phyloP scores from a whole-genome alignment of 1,140 invertebrate genomes.

The Drosophila fuyamai region DNA sequence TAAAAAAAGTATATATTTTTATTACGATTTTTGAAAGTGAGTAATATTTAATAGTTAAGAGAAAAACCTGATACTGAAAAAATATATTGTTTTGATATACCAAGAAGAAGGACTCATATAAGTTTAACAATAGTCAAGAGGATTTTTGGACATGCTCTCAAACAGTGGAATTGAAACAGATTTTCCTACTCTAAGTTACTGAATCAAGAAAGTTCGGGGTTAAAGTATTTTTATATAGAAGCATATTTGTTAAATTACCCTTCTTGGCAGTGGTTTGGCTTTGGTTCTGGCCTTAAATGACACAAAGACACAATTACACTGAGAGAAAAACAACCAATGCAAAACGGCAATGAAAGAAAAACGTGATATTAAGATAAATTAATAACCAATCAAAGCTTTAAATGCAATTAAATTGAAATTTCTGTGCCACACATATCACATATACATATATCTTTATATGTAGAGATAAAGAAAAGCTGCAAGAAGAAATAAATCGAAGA shows the following conservation, averaged over 20 bases:
- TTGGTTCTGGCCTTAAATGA: slow-evolving; percentile 56
- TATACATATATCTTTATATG: slow-evolving; percentile 13
- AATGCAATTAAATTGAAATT: slow-evolving; percentile 27
- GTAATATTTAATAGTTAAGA: slow-evolving; percentile 2
- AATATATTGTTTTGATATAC: slow-evolving; percentile 13
- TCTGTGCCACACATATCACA: slow-evolving; percentile 33
- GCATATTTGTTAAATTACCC: slow-evolving; percentile 54
- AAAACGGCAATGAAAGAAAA: slow-evolving; percentile 37
- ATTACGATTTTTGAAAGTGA: neutral
- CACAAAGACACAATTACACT: slow-evolving; percentile 53
- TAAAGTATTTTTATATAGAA: slow-evolving; percentile 13
- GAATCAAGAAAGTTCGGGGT: slow-evolving; percentile 11
- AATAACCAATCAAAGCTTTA: slow-evolving; percentile 48
- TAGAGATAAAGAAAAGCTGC: slow-evolving; percentile 36
- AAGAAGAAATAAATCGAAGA: slow-evolving; percentile 59
- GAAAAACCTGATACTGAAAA: slow-evolving; percentile 15
- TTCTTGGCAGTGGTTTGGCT: slow-evolving; percentile 61
- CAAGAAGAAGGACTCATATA: slow-evolving; percentile 19
- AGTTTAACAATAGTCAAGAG: slow-evolving; percentile 4
- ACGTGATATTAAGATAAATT: slow-evolving; percentile 27
- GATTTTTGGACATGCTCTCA: slow-evolving; percentile 27
- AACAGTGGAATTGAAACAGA: slow-evolving; percentile 20
- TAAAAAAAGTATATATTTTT: slow-evolving; percentile 1
- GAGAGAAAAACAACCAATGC: slow-evolving; percentile 42
- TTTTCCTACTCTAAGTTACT: slow-evolving; percentile 33